A percentile compares a stretch with the other conserved stretches of the same genome.
Conservation (phyloP, 2,113 vertebrate species). For the Anolis carolinensis region DNA sequence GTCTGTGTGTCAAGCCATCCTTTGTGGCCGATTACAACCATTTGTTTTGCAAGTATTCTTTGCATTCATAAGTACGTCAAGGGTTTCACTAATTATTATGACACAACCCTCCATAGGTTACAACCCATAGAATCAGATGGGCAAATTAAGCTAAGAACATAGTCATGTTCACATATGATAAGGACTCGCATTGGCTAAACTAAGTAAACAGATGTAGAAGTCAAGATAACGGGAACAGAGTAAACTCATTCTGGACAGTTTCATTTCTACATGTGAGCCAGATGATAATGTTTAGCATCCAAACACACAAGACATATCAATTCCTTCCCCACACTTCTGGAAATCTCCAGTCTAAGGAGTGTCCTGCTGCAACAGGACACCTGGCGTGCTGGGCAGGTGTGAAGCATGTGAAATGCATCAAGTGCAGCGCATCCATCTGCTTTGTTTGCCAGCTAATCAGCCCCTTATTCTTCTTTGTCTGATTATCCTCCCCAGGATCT, state of each 20-base stretch:
- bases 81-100: background rate
- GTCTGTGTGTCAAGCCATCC: too few species aligned
- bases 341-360: background rate
- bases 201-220: background rate
- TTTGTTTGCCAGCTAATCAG: slow-evolving; percentile 42
- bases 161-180: background rate
- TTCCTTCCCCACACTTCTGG: background rate
- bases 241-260: background rate
- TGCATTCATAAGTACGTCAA: background rate
- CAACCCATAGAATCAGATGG: background rate
- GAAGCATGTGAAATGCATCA: background rate
- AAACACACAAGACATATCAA: background rate
- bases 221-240: background rate
- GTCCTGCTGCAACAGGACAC: slow-evolving; percentile 2
- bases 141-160: background rate
- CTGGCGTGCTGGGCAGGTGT: slow-evolving; percentile 8
- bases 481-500: slow-evolving; percentile 36
- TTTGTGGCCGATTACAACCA: too few species aligned
- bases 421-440: background rate
- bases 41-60: too few species aligned
- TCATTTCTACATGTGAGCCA: background rate
- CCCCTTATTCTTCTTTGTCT: slow-evolving; percentile 38
- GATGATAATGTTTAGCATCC: background rate
- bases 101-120: background rate
- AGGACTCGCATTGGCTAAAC: background rate